A percentile compares a stretch with the other conserved stretches of the same genome.
Conservation (phyloP, 2,113 vertebrate species). For the Xenus cinereus region DNA sequence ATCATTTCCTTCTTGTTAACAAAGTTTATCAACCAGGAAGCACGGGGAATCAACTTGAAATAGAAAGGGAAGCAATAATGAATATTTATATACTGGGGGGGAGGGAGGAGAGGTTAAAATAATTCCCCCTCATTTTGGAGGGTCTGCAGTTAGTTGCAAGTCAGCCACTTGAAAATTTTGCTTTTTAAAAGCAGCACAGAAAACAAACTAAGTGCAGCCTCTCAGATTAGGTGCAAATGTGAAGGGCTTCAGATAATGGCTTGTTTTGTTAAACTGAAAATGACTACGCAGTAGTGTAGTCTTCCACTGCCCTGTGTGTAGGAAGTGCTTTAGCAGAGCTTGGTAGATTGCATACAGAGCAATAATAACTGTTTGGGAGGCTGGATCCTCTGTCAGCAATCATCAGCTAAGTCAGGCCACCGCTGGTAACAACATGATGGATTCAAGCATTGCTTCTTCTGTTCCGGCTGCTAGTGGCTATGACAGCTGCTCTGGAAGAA, state of each 20-base stretch:
- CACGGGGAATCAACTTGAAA: constrained; percentile 2
- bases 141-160: background rate
- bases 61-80: background rate
- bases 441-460: background rate
- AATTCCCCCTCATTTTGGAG: background rate
- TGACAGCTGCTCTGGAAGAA: background rate
- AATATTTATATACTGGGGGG: background rate
- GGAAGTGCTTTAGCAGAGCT: background rate
- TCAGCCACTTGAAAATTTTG: background rate
- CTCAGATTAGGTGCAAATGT: background rate
- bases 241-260: background rate
- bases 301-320: background rate
- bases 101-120: background rate
- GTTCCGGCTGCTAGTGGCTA: background rate
- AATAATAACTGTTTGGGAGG: background rate
- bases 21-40: constrained; percentile 62
- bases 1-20: constrained; percentile 53
- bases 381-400: background rate
- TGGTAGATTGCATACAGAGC: background rate
- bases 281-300: accelerated
- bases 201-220: background rate
- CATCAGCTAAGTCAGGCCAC: background rate
- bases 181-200: background rate
- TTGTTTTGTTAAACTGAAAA: background rate
- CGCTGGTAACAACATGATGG: constrained; percentile 3